Evolutionary conservation across 2,797 vertebrate genomes (phyloP).

Genomic region (Parambassis ranga): DNA sequence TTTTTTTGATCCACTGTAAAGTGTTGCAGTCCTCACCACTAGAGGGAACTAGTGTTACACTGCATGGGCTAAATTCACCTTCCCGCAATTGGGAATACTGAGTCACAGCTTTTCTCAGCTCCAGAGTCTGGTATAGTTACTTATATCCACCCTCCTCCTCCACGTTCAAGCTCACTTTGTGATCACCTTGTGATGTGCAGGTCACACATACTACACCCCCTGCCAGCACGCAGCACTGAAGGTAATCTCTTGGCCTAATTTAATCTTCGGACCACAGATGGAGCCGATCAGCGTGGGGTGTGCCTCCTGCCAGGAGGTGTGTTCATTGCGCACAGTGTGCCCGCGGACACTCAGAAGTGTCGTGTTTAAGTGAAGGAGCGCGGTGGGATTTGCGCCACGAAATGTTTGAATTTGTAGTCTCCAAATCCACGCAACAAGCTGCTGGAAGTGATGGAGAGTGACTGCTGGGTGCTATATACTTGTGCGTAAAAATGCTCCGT

Average conservation of each 20-base stretch:
- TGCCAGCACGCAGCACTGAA: neutral
- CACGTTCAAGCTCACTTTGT: neutral
- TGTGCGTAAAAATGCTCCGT: constrained; percentile 7
- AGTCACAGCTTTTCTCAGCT: too few species aligned
- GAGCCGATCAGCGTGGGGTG: constrained; percentile 37
- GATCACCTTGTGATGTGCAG: neutral
- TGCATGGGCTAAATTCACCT: too few species aligned
- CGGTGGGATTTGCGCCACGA: neutral
- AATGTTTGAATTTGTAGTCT: neutral
- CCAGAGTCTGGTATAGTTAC: too few species aligned
- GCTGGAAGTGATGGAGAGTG: constrained; percentile 5
- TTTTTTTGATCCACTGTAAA: too few species aligned
- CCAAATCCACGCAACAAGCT: neutral
- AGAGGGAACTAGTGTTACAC: too few species aligned
- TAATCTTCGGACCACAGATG: constrained; percentile 56
- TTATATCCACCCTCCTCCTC: too few species aligned
- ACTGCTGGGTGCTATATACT: neutral
- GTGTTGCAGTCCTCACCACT: too few species aligned
- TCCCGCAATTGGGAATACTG: too few species aligned
- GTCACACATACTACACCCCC: constrained; percentile 3
- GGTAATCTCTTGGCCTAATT: constrained; percentile 56
- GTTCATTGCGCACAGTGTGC: constrained; percentile 11
- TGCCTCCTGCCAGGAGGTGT: constrained; percentile 40
- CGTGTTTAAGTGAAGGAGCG: neutral
- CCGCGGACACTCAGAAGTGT: constrained; percentile 13